These are phyloP conservation scores for Tipula vernalis DNA, from an alignment of 2,888 invertebrate species.

Conservation along the genomic window DNA sequence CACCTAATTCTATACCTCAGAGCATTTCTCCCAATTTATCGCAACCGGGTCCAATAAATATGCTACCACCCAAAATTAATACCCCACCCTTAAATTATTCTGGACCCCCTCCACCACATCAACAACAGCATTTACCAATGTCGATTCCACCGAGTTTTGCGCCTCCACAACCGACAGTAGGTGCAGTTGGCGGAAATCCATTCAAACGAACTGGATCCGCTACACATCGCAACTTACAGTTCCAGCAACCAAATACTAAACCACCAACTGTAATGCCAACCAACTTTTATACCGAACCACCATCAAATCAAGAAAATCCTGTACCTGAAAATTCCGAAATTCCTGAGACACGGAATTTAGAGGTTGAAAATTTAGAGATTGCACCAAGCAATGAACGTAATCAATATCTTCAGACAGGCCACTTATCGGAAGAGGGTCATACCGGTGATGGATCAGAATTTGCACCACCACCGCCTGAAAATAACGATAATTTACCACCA, in stretches of 20 bases:
- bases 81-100: slow-evolving; percentile 14
- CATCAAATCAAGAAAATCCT: slow-evolving; percentile 46
- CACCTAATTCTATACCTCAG: background rate
- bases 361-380: slow-evolving; percentile 38
- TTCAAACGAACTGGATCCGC: slow-evolving; percentile 28
- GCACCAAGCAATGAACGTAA: slow-evolving; percentile 55
- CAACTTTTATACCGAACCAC: slow-evolving; percentile 22
- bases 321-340: slow-evolving; percentile 54
- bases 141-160: slow-evolving; percentile 15
- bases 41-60: background rate
- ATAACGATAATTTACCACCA: slow-evolving; percentile 41
- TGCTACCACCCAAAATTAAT: background rate
- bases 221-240: slow-evolving; percentile 29
- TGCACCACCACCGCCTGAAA: slow-evolving; percentile 18
- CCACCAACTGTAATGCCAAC: slow-evolving; percentile 18
- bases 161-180: background rate
- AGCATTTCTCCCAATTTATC: background rate
- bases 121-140: slow-evolving; percentile 8
- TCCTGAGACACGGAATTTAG: slow-evolving; percentile 36
- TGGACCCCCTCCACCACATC: slow-evolving; percentile 14
- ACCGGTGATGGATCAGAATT: slow-evolving; percentile 11
- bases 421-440: slow-evolving; percentile 46
- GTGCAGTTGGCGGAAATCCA: slow-evolving; percentile 23
- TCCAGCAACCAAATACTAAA: slow-evolving; percentile 37
- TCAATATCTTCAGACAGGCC: slow-evolving; percentile 65